Evolutionary conservation across 2,888 invertebrate species (phyloP).

Genomic region (Pasiphila rectangulata): DNA sequence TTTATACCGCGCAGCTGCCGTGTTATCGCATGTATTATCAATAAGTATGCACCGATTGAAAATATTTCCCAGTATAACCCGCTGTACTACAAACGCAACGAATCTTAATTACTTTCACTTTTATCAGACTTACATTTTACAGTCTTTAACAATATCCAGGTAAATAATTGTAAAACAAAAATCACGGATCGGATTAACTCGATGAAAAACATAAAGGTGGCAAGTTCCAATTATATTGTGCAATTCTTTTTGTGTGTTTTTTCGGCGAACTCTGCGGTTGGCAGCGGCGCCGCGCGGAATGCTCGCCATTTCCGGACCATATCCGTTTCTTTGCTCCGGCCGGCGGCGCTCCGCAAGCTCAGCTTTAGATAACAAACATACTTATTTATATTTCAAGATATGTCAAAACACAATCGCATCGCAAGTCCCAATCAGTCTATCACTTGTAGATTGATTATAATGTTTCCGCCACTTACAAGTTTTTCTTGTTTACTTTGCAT

Average conservation of each 20-base stretch:
- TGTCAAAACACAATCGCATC: conserved; percentile 12
- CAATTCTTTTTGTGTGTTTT: conserved; percentile 48
- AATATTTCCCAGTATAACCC: conserved; percentile 61
- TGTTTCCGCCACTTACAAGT: conserved; percentile 46
- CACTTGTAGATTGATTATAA: conserved; percentile 12
- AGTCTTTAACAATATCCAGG: no score
- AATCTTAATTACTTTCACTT: conserved; percentile 40
- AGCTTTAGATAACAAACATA: conserved; percentile 55
- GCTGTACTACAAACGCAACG: conserved; percentile 41
- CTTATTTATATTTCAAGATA: conserved; percentile 10
- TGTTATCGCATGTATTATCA: conserved; percentile 72
- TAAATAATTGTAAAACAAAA: background rate
- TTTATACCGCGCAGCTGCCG: conserved; percentile 69
- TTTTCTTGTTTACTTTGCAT: conserved; percentile 47
- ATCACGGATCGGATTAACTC: conserved; percentile 5
- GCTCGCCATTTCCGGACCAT: conserved; percentile 78
- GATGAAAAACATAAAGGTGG: conserved; percentile 10
- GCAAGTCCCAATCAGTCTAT: conserved; percentile 10
- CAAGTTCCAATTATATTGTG: conserved; percentile 34
- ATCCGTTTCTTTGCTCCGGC: conserved; percentile 65
- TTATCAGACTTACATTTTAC: conserved; percentile 21
- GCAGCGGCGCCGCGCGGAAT: conserved; percentile 69
- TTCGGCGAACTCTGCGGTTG: conserved; percentile 60
- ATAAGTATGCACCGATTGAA: conserved; percentile 64
- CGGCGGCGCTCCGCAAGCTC: conserved; percentile 53